Percentiles rank a stretch among this genome's conserved stretches.
These are phyloP conservation scores for Cotesia congregata DNA, from an alignment of 2,888 invertebrate species.

Conservation along the genomic window DNA sequence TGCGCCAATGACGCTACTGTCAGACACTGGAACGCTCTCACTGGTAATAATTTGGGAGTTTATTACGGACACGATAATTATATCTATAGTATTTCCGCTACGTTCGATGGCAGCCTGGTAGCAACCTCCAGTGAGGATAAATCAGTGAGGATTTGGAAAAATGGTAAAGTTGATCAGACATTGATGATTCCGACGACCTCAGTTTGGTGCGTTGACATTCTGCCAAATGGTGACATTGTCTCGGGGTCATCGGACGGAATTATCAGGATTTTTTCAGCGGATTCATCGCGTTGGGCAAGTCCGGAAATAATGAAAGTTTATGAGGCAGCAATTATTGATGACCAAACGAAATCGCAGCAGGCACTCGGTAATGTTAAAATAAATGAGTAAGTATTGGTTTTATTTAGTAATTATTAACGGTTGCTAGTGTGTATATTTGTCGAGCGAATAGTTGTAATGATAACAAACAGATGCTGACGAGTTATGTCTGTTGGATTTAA, in stretches of 20 bases:
- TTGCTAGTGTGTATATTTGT: neutral
- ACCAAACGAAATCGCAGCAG: slow-evolving; percentile 74
- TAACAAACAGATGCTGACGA: slow-evolving; percentile 29
- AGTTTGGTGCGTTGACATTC: slow-evolving; percentile 87
- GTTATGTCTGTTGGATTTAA: neutral
- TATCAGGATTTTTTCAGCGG: slow-evolving; percentile 87
- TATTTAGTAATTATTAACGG: neutral
- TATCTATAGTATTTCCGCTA: slow-evolving; percentile 76
- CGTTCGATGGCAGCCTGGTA: slow-evolving; percentile 75
- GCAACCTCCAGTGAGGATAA: slow-evolving; percentile 92
- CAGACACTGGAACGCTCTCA: slow-evolving; percentile 83
- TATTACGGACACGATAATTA: slow-evolving; percentile 90
- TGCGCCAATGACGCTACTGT: slow-evolving; percentile 94
- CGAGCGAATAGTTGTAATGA: slow-evolving; percentile 17
- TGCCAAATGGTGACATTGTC: slow-evolving; percentile 91
- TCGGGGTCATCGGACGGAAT: slow-evolving; percentile 85
- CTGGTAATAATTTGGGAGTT: slow-evolving; percentile 83
- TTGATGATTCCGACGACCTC: slow-evolving; percentile 87
- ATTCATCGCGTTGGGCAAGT: slow-evolving; percentile 80
- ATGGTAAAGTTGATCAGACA: slow-evolving; percentile 76
- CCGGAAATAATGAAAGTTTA: slow-evolving; percentile 76
- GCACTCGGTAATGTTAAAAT: slow-evolving; percentile 80
- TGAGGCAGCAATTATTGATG: slow-evolving; percentile 80
- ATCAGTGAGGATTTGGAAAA: slow-evolving; percentile 85
- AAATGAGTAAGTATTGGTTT: slow-evolving; percentile 77